Conservation (phyloP, 1,140 invertebrate genomes). For the Drosophila parvula region DNA sequence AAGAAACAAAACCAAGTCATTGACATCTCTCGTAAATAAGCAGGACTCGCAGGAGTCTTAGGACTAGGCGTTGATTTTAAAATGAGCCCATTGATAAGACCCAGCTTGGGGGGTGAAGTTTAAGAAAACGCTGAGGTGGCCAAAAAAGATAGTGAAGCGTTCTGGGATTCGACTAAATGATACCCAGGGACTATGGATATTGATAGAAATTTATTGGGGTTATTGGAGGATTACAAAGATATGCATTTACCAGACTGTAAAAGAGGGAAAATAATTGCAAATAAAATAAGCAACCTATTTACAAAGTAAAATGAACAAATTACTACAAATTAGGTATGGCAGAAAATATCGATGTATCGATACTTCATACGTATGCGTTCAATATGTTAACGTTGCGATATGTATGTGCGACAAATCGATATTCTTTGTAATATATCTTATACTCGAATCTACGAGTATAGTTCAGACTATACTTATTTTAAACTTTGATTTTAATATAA, state of each 20-base stretch:
- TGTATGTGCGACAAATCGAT: too few species aligned
- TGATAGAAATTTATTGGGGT: background rate
- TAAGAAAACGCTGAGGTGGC: slow-evolving; percentile 72
- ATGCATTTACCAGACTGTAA: background rate
- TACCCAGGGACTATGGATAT: background rate
- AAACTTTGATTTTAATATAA: too few species aligned
- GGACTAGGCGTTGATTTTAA: slow-evolving; percentile 77
- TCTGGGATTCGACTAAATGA: background rate
- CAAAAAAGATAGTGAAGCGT: slow-evolving; percentile 22
- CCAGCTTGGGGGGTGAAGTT: slow-evolving; percentile 16
- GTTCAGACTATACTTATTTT: too few species aligned
- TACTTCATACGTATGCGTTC: too few species aligned
- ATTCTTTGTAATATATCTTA: too few species aligned
- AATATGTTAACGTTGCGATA: too few species aligned
- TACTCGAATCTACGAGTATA: too few species aligned
- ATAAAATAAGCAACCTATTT: background rate
- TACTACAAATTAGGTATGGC: too few species aligned
- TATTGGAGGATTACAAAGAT: background rate
- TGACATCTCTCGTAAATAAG: slow-evolving; percentile 71
- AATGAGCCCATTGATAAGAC: slow-evolving; percentile 75
- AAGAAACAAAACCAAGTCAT: slow-evolving; percentile 40
- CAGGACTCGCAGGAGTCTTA: slow-evolving; percentile 40
- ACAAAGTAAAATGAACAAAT: too few species aligned
- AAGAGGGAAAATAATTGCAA: background rate
- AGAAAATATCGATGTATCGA: too few species aligned